Percentiles rank a stretch among this genome's conserved stretches.
These are phyloP conservation scores for Oryzias sinensis DNA, from an alignment of 2,797 vertebrate genomes.

Conservation along the genomic window DNA sequence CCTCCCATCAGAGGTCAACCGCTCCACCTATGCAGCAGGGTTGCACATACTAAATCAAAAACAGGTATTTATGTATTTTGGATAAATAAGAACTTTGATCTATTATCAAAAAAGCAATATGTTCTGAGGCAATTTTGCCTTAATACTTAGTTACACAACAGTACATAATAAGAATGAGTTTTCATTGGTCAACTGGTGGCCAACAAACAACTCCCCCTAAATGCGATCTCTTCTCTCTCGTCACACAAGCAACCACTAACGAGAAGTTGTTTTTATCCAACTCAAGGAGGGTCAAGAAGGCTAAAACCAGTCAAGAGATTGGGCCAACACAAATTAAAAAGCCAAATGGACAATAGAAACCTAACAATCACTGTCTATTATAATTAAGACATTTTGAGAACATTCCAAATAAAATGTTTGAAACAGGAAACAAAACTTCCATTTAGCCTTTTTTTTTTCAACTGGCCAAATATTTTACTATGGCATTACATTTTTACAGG, in stretches of 20 bases:
- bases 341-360: too few species aligned
- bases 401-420: too few species aligned
- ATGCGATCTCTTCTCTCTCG: slow-evolving; percentile 2
- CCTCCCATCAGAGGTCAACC: too few species aligned
- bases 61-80: too few species aligned
- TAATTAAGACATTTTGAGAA: too few species aligned
- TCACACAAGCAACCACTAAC: slow-evolving; percentile 2
- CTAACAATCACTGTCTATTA: too few species aligned
- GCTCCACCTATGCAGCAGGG: too few species aligned
- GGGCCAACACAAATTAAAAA: neutral
- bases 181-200: slow-evolving; percentile 5
- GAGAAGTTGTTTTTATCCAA: neutral
- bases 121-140: neutral
- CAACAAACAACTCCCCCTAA: slow-evolving; percentile 2
- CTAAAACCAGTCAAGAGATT: neutral
- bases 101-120: slow-evolving; percentile 9
- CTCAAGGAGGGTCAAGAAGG: neutral
- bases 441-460: too few species aligned
- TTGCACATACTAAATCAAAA: too few species aligned
- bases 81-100: slow-evolving; percentile 6
- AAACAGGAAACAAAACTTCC: too few species aligned
- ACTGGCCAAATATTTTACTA: neutral
- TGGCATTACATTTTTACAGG: neutral
- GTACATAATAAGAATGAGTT: slow-evolving; percentile 1
- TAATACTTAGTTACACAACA: slow-evolving; percentile 6